phyloP scores from a whole-genome alignment of 2,888 invertebrate species.

The Napeogenes inachia region DNA sequence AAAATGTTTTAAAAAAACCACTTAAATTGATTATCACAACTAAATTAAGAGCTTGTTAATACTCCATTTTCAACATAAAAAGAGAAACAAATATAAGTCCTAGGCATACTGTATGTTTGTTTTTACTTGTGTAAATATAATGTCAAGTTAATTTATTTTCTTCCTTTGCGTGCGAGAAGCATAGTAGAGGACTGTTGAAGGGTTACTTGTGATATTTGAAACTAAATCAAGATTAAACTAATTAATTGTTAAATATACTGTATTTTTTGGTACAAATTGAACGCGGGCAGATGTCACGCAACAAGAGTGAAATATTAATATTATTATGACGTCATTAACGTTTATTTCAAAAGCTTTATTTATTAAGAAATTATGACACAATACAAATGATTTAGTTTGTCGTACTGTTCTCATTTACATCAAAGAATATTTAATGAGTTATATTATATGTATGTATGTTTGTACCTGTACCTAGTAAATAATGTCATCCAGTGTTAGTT shows the following conservation, averaged over 20 bases:
- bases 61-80: too few species aligned
- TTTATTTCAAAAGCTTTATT: neutral
- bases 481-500: neutral
- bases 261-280: slow-evolving; percentile 10
- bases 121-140: neutral
- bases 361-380: too few species aligned
- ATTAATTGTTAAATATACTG: slow-evolving; percentile 20
- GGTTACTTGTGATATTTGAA: slow-evolving; percentile 14
- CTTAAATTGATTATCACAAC: too few species aligned
- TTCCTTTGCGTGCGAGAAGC: slow-evolving; percentile 8
- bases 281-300: slow-evolving; percentile 14
- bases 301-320: slow-evolving; percentile 29
- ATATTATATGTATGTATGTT: too few species aligned
- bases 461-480: neutral
- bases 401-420: too few species aligned
- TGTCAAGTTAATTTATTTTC: slow-evolving; percentile 1
- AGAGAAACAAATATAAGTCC: too few species aligned
- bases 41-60: too few species aligned
- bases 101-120: too few species aligned
- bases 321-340: neutral
- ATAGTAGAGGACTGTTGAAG: slow-evolving; percentile 17
- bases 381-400: too few species aligned
- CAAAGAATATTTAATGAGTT: too few species aligned
- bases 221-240: slow-evolving; percentile 18
- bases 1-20: too few species aligned